Evolutionary conservation across 2,113 vertebrate genomes (phyloP).

Genomic region (Prionailurus viverrinus): DNA sequence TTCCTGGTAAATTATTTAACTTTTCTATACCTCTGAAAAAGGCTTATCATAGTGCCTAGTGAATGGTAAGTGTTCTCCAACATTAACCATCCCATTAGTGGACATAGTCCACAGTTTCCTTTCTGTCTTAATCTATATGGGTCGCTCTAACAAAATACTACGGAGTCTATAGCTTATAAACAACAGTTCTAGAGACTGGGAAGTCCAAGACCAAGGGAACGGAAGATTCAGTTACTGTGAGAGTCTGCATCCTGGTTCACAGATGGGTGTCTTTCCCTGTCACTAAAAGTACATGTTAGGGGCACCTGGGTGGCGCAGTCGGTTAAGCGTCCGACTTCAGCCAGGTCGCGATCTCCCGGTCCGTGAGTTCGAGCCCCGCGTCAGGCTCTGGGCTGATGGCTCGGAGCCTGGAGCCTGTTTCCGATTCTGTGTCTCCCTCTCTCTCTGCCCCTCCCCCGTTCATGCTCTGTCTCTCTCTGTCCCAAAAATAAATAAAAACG

Average conservation of each 20-base stretch:
- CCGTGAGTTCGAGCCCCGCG: too few relatives aligned
- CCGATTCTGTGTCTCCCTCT: too few relatives aligned
- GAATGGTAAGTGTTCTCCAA: background rate
- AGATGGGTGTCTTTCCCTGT: background rate
- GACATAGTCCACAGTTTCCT: background rate
- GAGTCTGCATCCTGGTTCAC: background rate
- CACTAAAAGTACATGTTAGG: background rate
- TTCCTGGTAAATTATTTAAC: background rate
- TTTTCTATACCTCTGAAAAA: background rate
- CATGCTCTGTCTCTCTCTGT: too few relatives aligned
- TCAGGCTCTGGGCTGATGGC: too few relatives aligned
- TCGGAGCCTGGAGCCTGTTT: too few relatives aligned
- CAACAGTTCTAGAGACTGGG: background rate
- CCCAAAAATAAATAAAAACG: too few relatives aligned
- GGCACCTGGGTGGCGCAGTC: too few relatives aligned
- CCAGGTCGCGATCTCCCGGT: too few relatives aligned
- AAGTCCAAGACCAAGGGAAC: background rate
- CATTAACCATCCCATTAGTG: background rate
- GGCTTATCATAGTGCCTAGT: background rate
- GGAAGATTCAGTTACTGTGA: background rate
- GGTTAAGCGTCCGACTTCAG: too few relatives aligned
- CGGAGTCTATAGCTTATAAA: background rate
- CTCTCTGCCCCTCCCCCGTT: too few relatives aligned
- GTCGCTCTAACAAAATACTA: background rate
- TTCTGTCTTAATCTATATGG: background rate